Conservation (phyloP, 2,888 invertebrate species). For the Hymenopus coronatus region DNA sequence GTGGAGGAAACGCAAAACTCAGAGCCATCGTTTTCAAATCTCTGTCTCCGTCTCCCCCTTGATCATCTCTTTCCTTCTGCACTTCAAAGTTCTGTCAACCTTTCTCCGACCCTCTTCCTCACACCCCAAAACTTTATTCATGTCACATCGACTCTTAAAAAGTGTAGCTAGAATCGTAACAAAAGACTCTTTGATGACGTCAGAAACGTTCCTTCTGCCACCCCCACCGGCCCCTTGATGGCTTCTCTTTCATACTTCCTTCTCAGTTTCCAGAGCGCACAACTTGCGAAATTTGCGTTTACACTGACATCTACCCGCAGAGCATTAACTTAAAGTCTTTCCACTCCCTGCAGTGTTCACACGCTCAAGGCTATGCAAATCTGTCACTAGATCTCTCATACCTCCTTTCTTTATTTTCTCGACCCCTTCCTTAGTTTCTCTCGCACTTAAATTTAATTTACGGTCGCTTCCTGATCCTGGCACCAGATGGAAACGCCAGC, state of each 20-base stretch:
- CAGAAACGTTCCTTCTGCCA: neutral
- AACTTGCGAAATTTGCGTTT: constrained; percentile 16
- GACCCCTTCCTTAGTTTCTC: neutral
- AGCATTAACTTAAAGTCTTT: constrained; percentile 12
- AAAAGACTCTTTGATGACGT: constrained; percentile 22
- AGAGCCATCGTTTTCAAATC: constrained; percentile 12
- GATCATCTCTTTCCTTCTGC: neutral
- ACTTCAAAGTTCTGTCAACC: constrained; percentile 17
- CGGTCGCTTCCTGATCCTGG: neutral
- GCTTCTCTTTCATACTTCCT: neutral
- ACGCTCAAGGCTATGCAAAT: constrained; percentile 3
- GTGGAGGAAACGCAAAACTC: constrained; percentile 17
- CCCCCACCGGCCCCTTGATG: neutral
- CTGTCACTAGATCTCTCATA: neutral
- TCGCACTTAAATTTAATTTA: constrained; percentile 13
- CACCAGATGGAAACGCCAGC: constrained; percentile 14
- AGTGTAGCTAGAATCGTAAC: constrained; percentile 9
- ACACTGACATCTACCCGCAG: constrained; percentile 19
- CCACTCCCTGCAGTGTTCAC: neutral
- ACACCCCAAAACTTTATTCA: constrained; percentile 5
- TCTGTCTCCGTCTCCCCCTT: neutral
- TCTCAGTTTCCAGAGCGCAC: neutral
- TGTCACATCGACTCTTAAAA: constrained; percentile 15
- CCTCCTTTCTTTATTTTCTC: neutral
- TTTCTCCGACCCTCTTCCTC: neutral